Conservation (phyloP, 1,140 invertebrate species). For the Diorhabda carinulata region DNA sequence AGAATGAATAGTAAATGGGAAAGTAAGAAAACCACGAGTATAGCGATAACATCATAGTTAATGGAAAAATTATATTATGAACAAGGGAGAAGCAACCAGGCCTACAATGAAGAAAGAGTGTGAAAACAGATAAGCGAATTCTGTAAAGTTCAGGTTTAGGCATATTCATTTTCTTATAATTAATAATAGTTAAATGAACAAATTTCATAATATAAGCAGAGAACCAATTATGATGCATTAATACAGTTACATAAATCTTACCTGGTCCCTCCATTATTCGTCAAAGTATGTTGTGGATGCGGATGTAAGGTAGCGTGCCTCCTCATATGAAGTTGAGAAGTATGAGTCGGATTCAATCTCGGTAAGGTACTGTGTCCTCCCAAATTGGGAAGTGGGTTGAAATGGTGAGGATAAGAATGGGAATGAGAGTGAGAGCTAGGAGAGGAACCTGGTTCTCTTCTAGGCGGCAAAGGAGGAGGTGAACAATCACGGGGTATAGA, state of each 20-base stretch:
- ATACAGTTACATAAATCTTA: slow-evolving; percentile 23
- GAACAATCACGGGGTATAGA: slow-evolving; percentile 48
- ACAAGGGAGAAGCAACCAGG: too few relatives aligned
- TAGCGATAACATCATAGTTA: too few relatives aligned
- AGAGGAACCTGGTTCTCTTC: slow-evolving; percentile 51
- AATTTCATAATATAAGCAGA: too few relatives aligned
- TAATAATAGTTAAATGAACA: too few relatives aligned
- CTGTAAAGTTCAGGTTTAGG: too few relatives aligned
- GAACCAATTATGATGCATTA: too few relatives aligned
- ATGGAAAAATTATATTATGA: too few relatives aligned
- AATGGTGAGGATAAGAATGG: slow-evolving; percentile 34
- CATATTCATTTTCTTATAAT: too few relatives aligned
- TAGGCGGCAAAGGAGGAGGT: slow-evolving; percentile 61
- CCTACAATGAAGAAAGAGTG: too few relatives aligned
- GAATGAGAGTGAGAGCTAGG: slow-evolving; percentile 47
- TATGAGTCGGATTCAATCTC: slow-evolving; percentile 48
- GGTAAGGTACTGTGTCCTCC: slow-evolving; percentile 48
- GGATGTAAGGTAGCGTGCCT: slow-evolving; percentile 39
- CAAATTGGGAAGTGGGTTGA: slow-evolving; percentile 35
- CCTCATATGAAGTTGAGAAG: slow-evolving; percentile 41
- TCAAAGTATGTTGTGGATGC: slow-evolving; percentile 20
- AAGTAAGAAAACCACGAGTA: too few relatives aligned
- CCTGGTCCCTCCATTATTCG: slow-evolving; percentile 35
- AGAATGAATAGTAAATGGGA: too few relatives aligned
- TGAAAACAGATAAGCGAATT: too few relatives aligned